Evolutionary conservation across 2,797 vertebrate genomes (phyloP), one percentile per base, ranked within the genome.

Genomic region (Petrocephalus schoutedeni): DNA sequence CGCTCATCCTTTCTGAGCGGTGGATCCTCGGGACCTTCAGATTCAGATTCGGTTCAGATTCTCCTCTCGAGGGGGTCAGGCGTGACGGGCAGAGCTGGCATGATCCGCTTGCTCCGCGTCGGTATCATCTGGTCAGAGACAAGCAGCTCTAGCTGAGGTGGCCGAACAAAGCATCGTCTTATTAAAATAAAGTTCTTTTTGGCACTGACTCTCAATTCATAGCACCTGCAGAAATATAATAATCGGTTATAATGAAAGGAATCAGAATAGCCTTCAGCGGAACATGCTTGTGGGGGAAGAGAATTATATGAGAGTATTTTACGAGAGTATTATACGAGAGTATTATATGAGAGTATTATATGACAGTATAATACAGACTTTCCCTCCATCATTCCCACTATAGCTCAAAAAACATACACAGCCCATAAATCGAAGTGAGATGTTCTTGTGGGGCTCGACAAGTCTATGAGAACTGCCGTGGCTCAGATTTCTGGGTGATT

Each of bases 1-100:
- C 98, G 95, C 99, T 99, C 98, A 99, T 99, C 94, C 98, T 99
- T 94, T 99, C 98, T 0, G 98, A 99, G 93, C 99, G 98, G 89
- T 98, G 98, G 90, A 99, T 98, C 95, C 99, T 99, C 94, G 99
- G 96, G 94, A 99, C 99, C 96, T 99, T 98, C 0, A 98, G 97
- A 95, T 99, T 45, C 41, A 45, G 41, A 45, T 45, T 45, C 41
- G 99, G 95, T 98, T 99, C 94, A 99, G 96, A 93, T 98, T 99
- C 93, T 99, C 94, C 97, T 98, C 95, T 99, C 99, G 95, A 99
- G 95, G 89, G 98, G 99, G 96, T 98, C 99, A 97, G 98, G 98
- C 97, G 99, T 99, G 94, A 96, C 96, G 92, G 95, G 97, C 90
- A 99, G 96, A 0, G 98, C 97, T 96, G 98, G 97, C 97, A 98